Evolutionary conservation across 2,888 invertebrate species (phyloP).

Genomic region (Eulithis prunata): DNA sequence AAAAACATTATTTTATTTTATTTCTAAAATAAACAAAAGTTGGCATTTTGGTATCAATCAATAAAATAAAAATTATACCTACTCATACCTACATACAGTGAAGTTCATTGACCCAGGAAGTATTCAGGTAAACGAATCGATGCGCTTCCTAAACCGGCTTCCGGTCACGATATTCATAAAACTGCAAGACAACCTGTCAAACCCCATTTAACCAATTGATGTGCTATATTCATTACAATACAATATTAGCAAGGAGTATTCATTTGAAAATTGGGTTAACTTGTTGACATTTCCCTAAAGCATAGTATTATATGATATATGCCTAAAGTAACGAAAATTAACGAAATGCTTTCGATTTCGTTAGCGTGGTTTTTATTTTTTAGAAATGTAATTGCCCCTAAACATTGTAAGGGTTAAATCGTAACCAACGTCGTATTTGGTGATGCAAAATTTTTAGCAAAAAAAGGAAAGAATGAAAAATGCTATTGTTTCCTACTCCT

Average conservation of each 20-base stretch:
- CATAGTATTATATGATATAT: too few species aligned
- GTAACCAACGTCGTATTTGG: too few species aligned
- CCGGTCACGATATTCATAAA: conserved; percentile 32
- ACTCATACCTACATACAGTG: background rate
- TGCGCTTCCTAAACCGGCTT: conserved; percentile 20
- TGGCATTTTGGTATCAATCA: background rate
- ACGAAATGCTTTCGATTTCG: background rate
- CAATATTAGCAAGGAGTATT: background rate
- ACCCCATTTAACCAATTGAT: background rate
- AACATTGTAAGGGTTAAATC: too few species aligned
- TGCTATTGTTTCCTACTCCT: background rate
- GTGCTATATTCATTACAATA: background rate
- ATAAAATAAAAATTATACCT: background rate
- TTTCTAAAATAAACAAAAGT: background rate
- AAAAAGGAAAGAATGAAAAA: too few species aligned
- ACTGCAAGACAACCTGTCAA: conserved; percentile 18
- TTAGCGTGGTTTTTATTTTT: too few species aligned
- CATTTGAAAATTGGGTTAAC: conserved; percentile 3
- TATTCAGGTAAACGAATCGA: conserved; percentile 13
- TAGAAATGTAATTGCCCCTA: too few species aligned
- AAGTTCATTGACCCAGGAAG: conserved; percentile 23
- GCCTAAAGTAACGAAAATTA: background rate
- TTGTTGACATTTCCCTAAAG: too few species aligned
- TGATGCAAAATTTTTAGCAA: too few species aligned
- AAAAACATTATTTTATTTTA: too few species aligned